Percentiles rank a stretch among this genome's conserved stretches.
Evolutionary conservation across 2,797 vertebrate species (phyloP).

Genomic region (Peromyscus eremicus): DNA sequence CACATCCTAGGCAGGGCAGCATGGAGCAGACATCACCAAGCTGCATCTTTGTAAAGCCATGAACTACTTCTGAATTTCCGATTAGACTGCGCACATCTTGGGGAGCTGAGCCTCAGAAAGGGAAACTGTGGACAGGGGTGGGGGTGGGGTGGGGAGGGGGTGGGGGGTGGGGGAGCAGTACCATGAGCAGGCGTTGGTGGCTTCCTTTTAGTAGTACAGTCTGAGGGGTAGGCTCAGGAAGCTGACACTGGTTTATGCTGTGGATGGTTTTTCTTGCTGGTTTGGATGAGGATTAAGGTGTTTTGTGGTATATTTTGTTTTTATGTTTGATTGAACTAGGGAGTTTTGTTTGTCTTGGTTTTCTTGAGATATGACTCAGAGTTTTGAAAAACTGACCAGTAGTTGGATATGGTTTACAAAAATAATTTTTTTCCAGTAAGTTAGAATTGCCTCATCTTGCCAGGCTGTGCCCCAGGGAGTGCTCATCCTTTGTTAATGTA

Average conservation of each 20-base stretch:
- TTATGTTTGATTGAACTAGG: not conserved
- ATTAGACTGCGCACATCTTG: not conserved
- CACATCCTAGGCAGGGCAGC: not conserved
- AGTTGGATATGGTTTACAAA: constrained; percentile 45
- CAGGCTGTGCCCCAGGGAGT: not conserved
- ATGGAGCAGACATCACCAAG: not conserved
- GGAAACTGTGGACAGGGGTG: not conserved
- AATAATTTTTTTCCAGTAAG: constrained; percentile 61
- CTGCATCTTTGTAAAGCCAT: not conserved
- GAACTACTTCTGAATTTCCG: not conserved
- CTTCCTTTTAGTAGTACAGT: not conserved
- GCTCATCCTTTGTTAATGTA: not conserved
- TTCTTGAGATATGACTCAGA: not conserved
- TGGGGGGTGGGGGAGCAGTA: no score
- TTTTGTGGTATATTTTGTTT: not conserved
- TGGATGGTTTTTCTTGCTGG: not conserved
- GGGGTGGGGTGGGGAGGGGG: not conserved
- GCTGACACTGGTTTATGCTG: not conserved
- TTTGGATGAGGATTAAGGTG: not conserved
- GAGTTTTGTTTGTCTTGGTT: constrained; percentile 4
- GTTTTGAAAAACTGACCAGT: constrained; percentile 45
- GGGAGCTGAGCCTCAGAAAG: not conserved
- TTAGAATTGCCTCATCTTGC: constrained; percentile 55
- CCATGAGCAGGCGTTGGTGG: accelerated
- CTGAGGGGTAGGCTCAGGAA: not conserved